Evolutionary conservation across 2,888 invertebrate genomes (phyloP), one percentile per base, ranked within the genome.

Genomic region (Eupelmus urozonus): DNA sequence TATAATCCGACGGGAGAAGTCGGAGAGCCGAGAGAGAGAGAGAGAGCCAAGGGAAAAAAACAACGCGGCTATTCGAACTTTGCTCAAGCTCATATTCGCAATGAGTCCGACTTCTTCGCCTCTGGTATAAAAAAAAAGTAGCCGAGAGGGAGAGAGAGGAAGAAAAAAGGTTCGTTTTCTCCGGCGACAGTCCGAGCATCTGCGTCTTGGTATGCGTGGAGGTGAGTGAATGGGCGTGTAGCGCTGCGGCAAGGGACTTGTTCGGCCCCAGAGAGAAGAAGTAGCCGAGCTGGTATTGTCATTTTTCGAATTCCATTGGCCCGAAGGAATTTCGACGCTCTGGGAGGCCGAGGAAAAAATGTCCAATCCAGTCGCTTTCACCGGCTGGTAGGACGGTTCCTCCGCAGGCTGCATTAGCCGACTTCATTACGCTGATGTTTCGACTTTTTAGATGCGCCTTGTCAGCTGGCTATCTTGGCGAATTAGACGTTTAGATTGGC

Each of bases 231-330:
- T 78, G 78, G 78, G 78, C 78, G 78, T n/a, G n/a, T 72, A 55
- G 67, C 67, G 57, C 42, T 67, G 78, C n/a, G 63, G 69, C 72
- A 11, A n/a, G n/a, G n/a, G 63, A 42, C 25, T 53, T 23, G 34
- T 45, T 45, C 45, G 45, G 67, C 11, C 2, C n/a, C n/a, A n/a
- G 9, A 45, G 2, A 27, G 29, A 42, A 55, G 45, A 73, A 63
- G 57, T 51, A 69, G 65, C 57, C 45, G 66, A 45, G 75, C 25
- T 66, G 53, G 42, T 29, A 73, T 72, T 73, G 80, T 76, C 73
- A 80, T 79, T 79, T 78, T 79, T 80, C 70, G 76, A 70, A 79
- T 80, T 80, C 80, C 80, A 80, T 80, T 80, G 80, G 80, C 69
- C 18, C 69, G 65, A 25, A n/a, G 74, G 71, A 65, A 70, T 77